Conservation (phyloP, 2,797 vertebrate genomes). For the Poeciliopsis turneri region DNA sequence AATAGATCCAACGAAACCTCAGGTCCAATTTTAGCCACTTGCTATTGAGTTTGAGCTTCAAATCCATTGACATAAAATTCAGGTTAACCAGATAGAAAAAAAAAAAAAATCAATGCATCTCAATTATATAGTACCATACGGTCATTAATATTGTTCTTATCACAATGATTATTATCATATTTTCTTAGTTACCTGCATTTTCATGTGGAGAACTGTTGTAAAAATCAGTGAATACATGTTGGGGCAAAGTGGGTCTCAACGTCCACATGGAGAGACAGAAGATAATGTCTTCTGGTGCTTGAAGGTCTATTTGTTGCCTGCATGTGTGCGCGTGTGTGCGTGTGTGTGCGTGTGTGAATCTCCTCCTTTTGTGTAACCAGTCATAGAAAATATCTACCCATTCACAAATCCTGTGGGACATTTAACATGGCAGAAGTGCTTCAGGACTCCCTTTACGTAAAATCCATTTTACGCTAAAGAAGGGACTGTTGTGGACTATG, state of each 20-base stretch:
- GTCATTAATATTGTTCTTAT: background rate
- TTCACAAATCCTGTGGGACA: slow-evolving; percentile 49
- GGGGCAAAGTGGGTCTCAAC: slow-evolving; percentile 4
- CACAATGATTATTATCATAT: background rate
- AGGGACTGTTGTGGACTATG: slow-evolving; percentile 55
- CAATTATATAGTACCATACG: slow-evolving; percentile 6
- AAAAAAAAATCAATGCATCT: background rate
- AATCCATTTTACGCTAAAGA: slow-evolving; percentile 74
- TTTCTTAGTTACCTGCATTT: slow-evolving; percentile 1
- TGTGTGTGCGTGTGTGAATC: background rate
- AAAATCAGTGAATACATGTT: slow-evolving; percentile 3
- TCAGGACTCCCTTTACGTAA: slow-evolving; percentile 62
- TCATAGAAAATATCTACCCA: slow-evolving; percentile 52
- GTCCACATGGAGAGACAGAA: slow-evolving; percentile 11
- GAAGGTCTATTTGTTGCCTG: background rate
- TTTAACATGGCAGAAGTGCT: slow-evolving; percentile 65
- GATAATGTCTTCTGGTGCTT: background rate
- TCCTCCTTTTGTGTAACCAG: slow-evolving; percentile 29
- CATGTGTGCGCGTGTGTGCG: too few relatives aligned
- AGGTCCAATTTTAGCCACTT: background rate
- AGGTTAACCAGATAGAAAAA: background rate
- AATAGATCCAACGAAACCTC: background rate
- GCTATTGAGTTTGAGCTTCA: background rate
- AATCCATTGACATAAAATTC: background rate
- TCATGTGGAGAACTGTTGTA: background rate